These are phyloP conservation scores for Ischnura elegans DNA, from an alignment of 2,888 invertebrate species.

Conservation along the genomic window DNA sequence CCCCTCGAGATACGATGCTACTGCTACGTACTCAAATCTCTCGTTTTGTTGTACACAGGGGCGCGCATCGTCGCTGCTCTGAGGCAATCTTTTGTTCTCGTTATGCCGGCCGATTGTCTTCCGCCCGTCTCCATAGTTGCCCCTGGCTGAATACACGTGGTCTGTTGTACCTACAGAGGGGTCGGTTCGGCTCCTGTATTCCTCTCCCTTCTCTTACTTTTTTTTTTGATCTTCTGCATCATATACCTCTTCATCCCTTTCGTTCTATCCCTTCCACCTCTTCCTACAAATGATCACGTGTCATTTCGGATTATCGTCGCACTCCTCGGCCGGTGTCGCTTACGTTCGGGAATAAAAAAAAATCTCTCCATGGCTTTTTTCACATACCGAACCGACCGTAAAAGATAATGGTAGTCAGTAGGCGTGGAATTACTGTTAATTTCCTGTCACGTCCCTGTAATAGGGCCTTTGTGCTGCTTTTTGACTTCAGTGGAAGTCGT, in stretches of 20 bases:
- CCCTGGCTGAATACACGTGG: neutral
- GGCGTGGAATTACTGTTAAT: neutral
- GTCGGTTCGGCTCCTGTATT: neutral
- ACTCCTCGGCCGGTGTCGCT: neutral
- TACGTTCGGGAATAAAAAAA: neutral
- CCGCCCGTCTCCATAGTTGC: constrained; percentile 28
- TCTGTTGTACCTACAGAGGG: neutral
- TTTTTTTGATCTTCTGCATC: no score
- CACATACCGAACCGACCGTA: neutral
- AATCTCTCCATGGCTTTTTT: neutral
- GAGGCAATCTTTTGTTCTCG: constrained; percentile 41
- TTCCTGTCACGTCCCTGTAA: neutral
- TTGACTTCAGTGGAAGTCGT: neutral
- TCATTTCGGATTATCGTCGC: neutral
- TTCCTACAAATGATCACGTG: neutral
- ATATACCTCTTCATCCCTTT: neutral
- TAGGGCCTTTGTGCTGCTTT: neutral
- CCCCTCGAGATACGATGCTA: neutral
- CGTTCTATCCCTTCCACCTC: neutral
- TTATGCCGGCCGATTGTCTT: constrained; percentile 49
- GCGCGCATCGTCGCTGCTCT: neutral
- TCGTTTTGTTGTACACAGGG: neutral
- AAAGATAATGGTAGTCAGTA: neutral
- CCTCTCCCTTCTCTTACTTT: neutral
- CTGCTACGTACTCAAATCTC: constrained; percentile 8